Conservation (phyloP, 2,797 vertebrate species). For the Botia kubotai region DNA sequence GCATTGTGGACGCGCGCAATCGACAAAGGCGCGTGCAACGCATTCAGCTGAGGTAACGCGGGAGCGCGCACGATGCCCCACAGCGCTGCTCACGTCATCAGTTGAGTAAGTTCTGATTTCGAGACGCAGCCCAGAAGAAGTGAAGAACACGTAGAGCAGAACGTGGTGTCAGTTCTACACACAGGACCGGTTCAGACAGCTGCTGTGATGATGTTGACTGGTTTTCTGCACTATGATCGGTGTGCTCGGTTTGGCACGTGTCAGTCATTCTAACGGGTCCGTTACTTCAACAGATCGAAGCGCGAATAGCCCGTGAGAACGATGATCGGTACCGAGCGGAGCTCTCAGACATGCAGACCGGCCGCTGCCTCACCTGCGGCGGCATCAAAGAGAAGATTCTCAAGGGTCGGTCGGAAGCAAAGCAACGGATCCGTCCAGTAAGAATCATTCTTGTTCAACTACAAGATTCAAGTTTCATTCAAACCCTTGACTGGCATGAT, state of each 20-base stretch:
- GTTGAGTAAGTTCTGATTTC: not conserved
- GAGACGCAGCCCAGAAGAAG: not conserved
- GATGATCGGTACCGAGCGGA: slow-evolving; percentile 65
- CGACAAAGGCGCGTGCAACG: not conserved
- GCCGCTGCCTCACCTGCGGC: slow-evolving; percentile 62
- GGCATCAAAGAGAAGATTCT: slow-evolving; percentile 72
- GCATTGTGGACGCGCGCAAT: not conserved
- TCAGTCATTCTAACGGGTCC: not conserved
- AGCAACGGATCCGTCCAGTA: slow-evolving; percentile 79
- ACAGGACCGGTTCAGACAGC: not conserved
- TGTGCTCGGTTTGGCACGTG: not conserved
- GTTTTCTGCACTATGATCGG: not conserved
- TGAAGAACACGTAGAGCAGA: not conserved
- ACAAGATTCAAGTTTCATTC: too few relatives aligned
- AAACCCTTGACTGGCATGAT: too few relatives aligned
- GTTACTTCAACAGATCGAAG: not conserved
- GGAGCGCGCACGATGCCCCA: slow-evolving; percentile 20
- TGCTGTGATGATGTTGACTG: not conserved
- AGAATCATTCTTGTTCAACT: slow-evolving; percentile 51
- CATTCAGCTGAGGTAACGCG: not conserved
- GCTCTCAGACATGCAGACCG: slow-evolving; percentile 65
- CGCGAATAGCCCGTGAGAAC: not conserved
- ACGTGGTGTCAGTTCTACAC: too few relatives aligned
- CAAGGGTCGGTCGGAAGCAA: slow-evolving; percentile 73
- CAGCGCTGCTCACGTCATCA: slow-evolving; percentile 13